A percentile compares a stretch with the other conserved stretches of the same genome.
phyloP scores from a whole-genome alignment of 2,888 invertebrate species.

The Amblyjoppa proteus region DNA sequence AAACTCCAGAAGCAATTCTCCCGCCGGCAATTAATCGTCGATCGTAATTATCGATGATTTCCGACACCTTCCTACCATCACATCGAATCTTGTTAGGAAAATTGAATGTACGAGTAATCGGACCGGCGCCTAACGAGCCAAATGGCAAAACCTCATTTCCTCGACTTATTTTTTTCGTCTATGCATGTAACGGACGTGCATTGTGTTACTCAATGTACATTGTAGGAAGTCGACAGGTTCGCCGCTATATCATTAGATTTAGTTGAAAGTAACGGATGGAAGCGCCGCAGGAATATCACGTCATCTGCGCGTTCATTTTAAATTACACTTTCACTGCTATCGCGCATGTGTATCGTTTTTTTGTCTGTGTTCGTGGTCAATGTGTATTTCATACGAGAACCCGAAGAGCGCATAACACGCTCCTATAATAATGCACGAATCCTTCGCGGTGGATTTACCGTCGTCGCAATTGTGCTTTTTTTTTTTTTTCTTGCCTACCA shows the following conservation, averaged over 20 bases:
- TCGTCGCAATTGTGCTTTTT: constrained; percentile 33
- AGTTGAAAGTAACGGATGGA: constrained; percentile 72
- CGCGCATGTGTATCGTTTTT: constrained; percentile 23
- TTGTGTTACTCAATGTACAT: constrained; percentile 70
- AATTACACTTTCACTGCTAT: constrained; percentile 71
- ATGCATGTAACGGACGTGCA: constrained; percentile 60
- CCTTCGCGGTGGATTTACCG: constrained; percentile 54
- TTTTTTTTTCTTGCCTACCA: constrained; percentile 14
- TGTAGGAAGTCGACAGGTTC: constrained; percentile 69
- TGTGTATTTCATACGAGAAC: constrained; percentile 44
- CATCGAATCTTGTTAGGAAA: constrained; percentile 34
- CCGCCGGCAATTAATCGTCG: background rate
- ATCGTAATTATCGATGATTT: constrained; percentile 19
- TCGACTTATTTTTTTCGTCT: constrained; percentile 55
- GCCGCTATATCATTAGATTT: constrained; percentile 70
- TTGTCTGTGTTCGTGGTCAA: constrained; percentile 2
- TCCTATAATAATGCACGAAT: constrained; percentile 66
- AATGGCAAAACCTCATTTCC: constrained; percentile 46
- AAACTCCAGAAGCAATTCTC: background rate
- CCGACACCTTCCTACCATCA: background rate
- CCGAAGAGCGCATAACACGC: constrained; percentile 65
- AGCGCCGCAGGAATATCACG: constrained; percentile 70
- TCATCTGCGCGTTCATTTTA: constrained; percentile 69
- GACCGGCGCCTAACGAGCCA: constrained; percentile 45
- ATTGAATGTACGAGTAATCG: constrained; percentile 1